Conservation (phyloP, 2,113 vertebrate genomes). For the Pseudonaja textilis region DNA sequence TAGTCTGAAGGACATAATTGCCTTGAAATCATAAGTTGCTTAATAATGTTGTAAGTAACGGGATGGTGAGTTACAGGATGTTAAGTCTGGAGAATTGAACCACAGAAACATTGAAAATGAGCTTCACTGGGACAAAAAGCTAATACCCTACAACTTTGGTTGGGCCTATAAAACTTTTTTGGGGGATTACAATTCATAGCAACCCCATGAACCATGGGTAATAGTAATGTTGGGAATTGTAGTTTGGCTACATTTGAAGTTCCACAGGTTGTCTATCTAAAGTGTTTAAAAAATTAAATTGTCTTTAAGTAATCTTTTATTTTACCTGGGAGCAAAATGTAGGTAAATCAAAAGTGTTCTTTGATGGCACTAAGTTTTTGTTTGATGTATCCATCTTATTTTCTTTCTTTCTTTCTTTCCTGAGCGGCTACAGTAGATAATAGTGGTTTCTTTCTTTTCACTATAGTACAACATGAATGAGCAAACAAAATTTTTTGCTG, state of each 20-base stretch:
- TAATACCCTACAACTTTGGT: not conserved
- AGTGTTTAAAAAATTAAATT: not conserved
- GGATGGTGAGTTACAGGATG: not conserved
- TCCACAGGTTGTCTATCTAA: not conserved
- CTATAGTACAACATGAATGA: not conserved
- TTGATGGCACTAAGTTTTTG: not conserved
- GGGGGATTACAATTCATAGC: not conserved
- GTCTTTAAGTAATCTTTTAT: not conserved
- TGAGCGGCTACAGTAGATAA: not conserved
- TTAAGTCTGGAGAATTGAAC: not conserved
- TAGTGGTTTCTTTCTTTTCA: not conserved
- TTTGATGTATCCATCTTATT: not conserved
- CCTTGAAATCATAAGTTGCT: not conserved
- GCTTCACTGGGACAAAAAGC: not conserved
- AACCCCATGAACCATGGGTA: not conserved
- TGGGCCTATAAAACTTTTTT: not conserved
- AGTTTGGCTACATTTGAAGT: not conserved
- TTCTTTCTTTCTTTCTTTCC: not conserved
- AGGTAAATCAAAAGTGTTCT: not conserved
- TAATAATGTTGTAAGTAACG: not conserved
- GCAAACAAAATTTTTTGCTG: not conserved
- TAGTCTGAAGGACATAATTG: not conserved
- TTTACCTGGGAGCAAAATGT: not conserved
- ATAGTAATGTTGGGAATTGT: not conserved
- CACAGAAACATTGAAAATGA: not conserved